Evolutionary conservation across 64 coral and sea anemone species (phyloP), one percentile per base, ranked within the genome.

Genomic region (Astreopora myriophthalma): DNA sequence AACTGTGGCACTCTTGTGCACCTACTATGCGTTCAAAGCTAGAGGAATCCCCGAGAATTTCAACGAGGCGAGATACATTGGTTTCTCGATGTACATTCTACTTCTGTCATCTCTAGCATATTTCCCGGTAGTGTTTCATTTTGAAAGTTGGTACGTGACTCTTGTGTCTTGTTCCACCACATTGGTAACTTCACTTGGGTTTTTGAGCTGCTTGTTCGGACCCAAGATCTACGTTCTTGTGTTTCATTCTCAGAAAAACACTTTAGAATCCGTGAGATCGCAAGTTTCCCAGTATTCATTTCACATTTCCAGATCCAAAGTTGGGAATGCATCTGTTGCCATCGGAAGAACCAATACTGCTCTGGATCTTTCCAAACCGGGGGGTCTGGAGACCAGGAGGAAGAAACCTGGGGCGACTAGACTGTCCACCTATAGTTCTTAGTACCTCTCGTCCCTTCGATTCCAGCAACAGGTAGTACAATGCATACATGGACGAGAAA

Each of bases 1-100:
- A 69, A 49, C 48, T 1, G 29, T 78, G 0, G 88, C 64, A 48
- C 49, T 96, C 13, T 28, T 88, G 8, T 96, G 89, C 36, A 92
- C 89, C 2, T 96, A 88, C 19, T 92, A 84, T 24, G 89, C 85
- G 8, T 96, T 96, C 68, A 96, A 87, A 31, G 89, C 85, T 0
- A 79, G 94, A 23, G 82, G 74, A 30, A 85, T 92, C 20, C 94
- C 94, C 14, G 89, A 91, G 17, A 96, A 92, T 68, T 96, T 96
- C 69, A 92, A 96, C 69, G 94, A 96, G 55, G 65, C 89, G 26
- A 92, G 88, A 25, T 92, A 92, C 77, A 96, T 96, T 31, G 94
- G 89, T 31, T 89, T 89, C 8, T 61, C 75, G 8, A 65, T 84
- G 58, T 77, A 95, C 52, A 82, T 96, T 7, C 70, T 90, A 7